These are phyloP conservation scores for Megalonaias nervosa DNA, from an alignment of 1,140 invertebrate genomes.

Conservation along the genomic window DNA sequence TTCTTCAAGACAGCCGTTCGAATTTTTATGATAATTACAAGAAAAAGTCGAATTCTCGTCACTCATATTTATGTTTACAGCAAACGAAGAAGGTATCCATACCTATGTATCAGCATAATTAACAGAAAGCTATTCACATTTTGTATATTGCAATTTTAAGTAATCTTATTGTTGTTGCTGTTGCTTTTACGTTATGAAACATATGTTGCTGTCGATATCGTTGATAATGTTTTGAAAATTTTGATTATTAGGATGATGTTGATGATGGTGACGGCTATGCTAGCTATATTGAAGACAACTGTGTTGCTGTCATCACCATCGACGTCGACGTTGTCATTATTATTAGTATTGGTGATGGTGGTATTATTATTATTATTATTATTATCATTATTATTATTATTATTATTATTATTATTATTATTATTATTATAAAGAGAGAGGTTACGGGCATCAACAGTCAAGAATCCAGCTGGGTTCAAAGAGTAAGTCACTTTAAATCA, in stretches of 20 bases:
- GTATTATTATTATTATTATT: too few relatives aligned
- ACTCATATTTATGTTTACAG: background rate
- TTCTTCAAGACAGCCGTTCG: background rate
- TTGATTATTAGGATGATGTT: constrained; percentile 3
- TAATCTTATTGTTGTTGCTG: background rate
- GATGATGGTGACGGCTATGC: background rate
- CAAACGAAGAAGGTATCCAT: background rate
- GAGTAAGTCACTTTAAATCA: too few relatives aligned
- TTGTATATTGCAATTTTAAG: background rate
- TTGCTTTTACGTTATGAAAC: background rate
- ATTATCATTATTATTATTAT: too few relatives aligned
- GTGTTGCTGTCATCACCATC: constrained; percentile 35
- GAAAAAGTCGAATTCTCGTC: background rate
- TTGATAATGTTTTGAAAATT: constrained; percentile 1
- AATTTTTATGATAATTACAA: background rate
- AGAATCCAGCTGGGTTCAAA: too few relatives aligned
- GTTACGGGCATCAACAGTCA: too few relatives aligned
- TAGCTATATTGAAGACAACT: background rate
- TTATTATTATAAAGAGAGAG: too few relatives aligned
- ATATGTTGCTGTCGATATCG: background rate
- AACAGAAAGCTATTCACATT: background rate
- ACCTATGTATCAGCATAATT: background rate
- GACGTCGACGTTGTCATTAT: constrained; percentile 88
- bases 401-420: too few relatives aligned
- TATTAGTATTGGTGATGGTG: constrained; percentile 77